These are phyloP conservation scores for Sminthurides aquaticus DNA, from an alignment of 2,888 invertebrate species.

Conservation along the genomic window DNA sequence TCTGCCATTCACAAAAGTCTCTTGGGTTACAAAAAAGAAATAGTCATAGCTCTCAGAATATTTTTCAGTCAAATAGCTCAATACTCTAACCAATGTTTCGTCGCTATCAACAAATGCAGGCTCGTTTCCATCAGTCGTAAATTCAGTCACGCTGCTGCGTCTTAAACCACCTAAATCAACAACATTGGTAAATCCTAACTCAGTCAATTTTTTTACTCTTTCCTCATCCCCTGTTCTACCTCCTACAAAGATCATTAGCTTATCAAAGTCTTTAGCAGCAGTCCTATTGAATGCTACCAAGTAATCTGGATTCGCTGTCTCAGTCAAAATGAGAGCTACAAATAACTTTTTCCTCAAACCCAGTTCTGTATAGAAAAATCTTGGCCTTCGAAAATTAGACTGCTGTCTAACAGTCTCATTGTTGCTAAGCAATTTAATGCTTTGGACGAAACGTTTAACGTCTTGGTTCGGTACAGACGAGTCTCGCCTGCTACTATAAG, in stretches of 20 bases:
- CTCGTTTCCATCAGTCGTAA: not conserved
- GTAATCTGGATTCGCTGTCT: conserved; percentile 62
- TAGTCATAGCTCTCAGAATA: conserved; percentile 85
- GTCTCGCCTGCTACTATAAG: not conserved
- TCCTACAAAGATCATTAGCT: conserved; percentile 68
- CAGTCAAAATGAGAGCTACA: conserved; percentile 73
- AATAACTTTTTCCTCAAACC: conserved; percentile 85
- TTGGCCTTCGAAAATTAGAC: not conserved
- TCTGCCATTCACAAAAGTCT: conserved; percentile 73
- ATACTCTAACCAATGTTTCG: not conserved
- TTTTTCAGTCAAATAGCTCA: conserved; percentile 70
- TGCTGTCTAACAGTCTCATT: not conserved
- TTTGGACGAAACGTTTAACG: not conserved
- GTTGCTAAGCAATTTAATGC: not conserved
- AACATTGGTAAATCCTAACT: conserved; percentile 48
- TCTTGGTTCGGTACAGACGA: not conserved
- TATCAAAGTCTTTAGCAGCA: conserved; percentile 60
- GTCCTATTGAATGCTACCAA: conserved; percentile 83
- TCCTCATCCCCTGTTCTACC: not conserved
- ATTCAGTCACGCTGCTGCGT: not conserved
- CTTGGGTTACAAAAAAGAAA: conserved; percentile 80
- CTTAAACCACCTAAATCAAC: conserved; percentile 3
- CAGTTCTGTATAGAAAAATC: conserved; percentile 61
- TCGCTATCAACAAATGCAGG: not conserved
- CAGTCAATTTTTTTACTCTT: conserved; percentile 61